A percentile compares a stretch with the other conserved stretches of the same genome.
Evolutionary conservation across 2,888 invertebrate genomes (phyloP).

Genomic region (Spodoptera littoralis): DNA sequence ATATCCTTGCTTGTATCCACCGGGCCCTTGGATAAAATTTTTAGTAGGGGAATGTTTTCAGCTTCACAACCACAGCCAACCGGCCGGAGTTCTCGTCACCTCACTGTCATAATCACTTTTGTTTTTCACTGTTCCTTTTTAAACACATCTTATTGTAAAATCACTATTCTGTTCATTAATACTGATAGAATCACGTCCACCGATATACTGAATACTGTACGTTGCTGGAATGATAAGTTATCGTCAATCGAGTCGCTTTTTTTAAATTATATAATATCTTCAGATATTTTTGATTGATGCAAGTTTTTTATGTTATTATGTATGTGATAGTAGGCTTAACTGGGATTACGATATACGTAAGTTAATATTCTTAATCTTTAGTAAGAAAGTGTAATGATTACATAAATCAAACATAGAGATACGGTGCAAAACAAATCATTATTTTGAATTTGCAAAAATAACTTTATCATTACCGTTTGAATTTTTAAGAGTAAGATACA

Average conservation of each 20-base stretch:
- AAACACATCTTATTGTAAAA: conserved; percentile 66
- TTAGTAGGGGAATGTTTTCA: conserved; percentile 87
- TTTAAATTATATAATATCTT: conserved; percentile 64
- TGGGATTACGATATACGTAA: conserved; percentile 18
- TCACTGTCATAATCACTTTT: conserved; percentile 77
- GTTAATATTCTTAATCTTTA: conserved; percentile 22
- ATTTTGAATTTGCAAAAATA: not conserved
- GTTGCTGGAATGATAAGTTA: conserved; percentile 62
- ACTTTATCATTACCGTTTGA: no score
- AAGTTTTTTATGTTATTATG: conserved; percentile 50
- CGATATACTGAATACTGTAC: conserved; percentile 47
- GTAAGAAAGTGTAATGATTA: conserved; percentile 20
- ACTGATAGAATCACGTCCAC: conserved; percentile 68
- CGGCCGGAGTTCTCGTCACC: conserved; percentile 77
- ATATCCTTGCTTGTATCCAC: conserved; percentile 80
- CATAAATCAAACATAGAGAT: conserved; percentile 22
- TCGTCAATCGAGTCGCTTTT: conserved; percentile 65
- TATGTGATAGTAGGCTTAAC: conserved; percentile 38
- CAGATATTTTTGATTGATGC: conserved; percentile 69
- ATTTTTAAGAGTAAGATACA: not conserved
- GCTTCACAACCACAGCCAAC: conserved; percentile 73
- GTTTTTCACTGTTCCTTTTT: conserved; percentile 65
- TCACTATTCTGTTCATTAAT: conserved; percentile 72
- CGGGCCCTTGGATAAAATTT: conserved; percentile 86
- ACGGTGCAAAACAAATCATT: not conserved